A percentile compares a stretch with the other conserved stretches of the same genome.
These are phyloP conservation scores for Dryomyza anilis DNA, from an alignment of 2,888 invertebrate genomes.

Conservation along the genomic window DNA sequence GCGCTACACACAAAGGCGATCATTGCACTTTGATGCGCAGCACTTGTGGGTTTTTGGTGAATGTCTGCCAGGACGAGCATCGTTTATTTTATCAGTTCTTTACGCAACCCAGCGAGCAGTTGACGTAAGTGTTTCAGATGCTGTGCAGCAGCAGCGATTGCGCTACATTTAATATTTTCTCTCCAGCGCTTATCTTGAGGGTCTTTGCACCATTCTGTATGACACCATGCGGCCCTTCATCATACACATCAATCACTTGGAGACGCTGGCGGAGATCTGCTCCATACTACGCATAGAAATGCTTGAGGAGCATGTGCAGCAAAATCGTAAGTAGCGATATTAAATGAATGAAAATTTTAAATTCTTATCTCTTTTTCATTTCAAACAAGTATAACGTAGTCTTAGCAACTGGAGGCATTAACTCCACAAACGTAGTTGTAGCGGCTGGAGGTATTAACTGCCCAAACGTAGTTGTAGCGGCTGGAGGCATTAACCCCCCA, in stretches of 20 bases:
- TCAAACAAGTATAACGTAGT: too few species aligned
- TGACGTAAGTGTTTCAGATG: constrained; percentile 64
- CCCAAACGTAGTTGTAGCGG: too few species aligned
- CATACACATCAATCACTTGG: constrained; percentile 95
- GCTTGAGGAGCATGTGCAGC: constrained; percentile 86
- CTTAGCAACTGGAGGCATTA: too few species aligned
- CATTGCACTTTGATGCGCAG: constrained; percentile 84
- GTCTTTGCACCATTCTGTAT: constrained; percentile 85
- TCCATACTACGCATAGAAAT: constrained; percentile 90
- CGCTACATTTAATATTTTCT: not conserved
- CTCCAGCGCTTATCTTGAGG: constrained; percentile 77
- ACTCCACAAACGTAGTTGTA: too few species aligned
- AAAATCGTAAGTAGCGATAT: constrained; percentile 69
- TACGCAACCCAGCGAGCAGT: constrained; percentile 67
- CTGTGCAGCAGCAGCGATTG: not conserved
- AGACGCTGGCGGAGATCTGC: constrained; percentile 96
- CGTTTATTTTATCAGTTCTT: constrained; percentile 92
- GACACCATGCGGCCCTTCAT: constrained; percentile 91
- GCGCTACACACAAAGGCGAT: constrained; percentile 71
- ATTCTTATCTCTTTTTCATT: not conserved
- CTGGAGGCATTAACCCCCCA: too few species aligned
- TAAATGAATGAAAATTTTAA: not conserved
- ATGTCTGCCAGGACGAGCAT: constrained; percentile 94
- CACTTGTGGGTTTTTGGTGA: constrained; percentile 87
- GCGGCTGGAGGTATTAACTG: too few species aligned